Percentiles rank a stretch among this genome's conserved stretches.
Conservation (phyloP, 2,888 invertebrate genomes). For the Sarcophaga subvicina region DNA sequence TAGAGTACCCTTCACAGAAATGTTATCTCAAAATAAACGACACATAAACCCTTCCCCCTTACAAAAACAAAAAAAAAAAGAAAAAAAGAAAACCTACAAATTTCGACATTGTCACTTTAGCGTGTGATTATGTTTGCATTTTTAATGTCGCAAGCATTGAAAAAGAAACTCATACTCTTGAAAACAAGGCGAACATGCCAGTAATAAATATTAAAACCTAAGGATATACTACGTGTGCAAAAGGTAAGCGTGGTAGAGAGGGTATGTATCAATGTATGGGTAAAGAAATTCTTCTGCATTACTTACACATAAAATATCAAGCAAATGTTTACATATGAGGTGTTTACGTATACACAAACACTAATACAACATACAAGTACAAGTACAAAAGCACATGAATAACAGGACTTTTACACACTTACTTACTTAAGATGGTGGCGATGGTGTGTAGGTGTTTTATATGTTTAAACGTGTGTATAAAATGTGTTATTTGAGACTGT, state of each 20-base stretch:
- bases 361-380: neutral
- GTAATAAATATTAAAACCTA: constrained; percentile 3
- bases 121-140: constrained; percentile 68
- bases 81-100: constrained; percentile 73
- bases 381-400: neutral
- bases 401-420: no score
- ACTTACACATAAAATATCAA: constrained; percentile 57
- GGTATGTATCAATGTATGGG: neutral
- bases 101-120: constrained; percentile 70
- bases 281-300: constrained; percentile 25
- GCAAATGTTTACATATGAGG: constrained; percentile 49
- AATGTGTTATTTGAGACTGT: constrained; percentile 12
- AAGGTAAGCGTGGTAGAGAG: neutral
- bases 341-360: neutral
- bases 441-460: neutral
- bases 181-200: neutral
- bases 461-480: constrained; percentile 30
- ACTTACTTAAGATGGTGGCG: no score
- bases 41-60: neutral
- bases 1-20: neutral
- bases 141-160: constrained; percentile 45
- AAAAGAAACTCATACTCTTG: constrained; percentile 30
- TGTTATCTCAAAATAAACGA: neutral
- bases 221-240: neutral
- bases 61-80: neutral